These are phyloP conservation scores for Paramormyrops hopkinsi DNA, from an alignment of 2,797 vertebrate species.

Conservation along the genomic window DNA sequence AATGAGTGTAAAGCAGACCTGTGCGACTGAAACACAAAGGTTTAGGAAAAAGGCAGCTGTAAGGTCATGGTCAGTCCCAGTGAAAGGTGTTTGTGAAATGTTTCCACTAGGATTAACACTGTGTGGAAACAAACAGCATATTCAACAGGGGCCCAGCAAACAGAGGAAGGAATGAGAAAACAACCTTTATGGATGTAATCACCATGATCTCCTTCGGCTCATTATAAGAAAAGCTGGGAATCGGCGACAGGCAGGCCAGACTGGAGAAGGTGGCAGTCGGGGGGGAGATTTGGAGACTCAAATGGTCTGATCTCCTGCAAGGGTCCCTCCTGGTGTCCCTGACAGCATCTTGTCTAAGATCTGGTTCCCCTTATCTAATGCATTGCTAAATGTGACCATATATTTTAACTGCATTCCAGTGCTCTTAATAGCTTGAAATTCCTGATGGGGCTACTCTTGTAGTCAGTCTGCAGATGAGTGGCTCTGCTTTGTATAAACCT, in stretches of 20 bases:
- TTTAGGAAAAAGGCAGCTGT: background rate
- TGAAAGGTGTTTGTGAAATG: constrained; percentile 52
- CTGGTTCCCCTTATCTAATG: constrained; percentile 16
- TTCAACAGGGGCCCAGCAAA: constrained; percentile 45
- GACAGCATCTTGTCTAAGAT: constrained; percentile 33
- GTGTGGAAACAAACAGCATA: background rate
- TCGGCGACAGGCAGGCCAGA: background rate
- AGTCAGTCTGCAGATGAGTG: background rate
- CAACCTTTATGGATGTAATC: constrained; percentile 51
- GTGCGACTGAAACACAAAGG: background rate
- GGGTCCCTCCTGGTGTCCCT: constrained; percentile 7
- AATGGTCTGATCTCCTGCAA: background rate
- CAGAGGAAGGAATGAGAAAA: constrained; percentile 47
- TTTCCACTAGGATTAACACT: constrained; percentile 34
- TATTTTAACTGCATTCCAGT: background rate
- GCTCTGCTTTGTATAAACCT: constrained; percentile 8
- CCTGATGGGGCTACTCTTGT: background rate
- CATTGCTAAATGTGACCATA: background rate
- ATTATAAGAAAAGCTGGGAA: constrained; percentile 41
- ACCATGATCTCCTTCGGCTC: constrained; percentile 37
- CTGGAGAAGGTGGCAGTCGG: background rate
- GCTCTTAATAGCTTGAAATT: background rate
- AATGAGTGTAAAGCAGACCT: background rate
- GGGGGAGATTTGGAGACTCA: background rate
- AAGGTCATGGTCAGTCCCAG: background rate